Base-by-base conservation (phyloP, 2,797 vertebrate species). In the Chrosomus eos region DNA sequence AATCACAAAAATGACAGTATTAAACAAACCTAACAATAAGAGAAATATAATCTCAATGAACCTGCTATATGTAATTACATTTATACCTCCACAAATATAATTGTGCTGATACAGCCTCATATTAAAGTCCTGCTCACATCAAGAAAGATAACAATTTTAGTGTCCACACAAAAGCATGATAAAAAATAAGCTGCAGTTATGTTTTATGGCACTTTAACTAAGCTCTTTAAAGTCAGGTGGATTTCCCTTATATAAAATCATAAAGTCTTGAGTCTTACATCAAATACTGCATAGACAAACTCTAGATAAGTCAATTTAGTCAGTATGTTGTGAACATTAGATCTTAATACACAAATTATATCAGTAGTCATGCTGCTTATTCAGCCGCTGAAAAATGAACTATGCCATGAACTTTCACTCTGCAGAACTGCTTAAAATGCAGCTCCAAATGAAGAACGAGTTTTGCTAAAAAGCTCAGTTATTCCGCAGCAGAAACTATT, bases 281-380 rank as follows among this genome's bases (percentile, higher is more conserved):
- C 55, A 45, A 62, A 48, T 82, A 82, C 23, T 48, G 26, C 53
- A 82, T 21, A n/a, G 36, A 62, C 21, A 18, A 68, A 51, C 38
- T 62, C 68, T 33, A 60, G 55, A 62, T 60, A 73, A 33, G 7
- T 73, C 2, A 72, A 62, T 13, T 82, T 28, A 73, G 55, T 26
- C 19, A 71, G 51, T 33, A 33, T 72, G 68, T 14, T 72, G 68
- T 14, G 7, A 82, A 62, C 13, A n/a, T 74, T n/a, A 74, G 70
- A 48, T 9, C 21, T 48, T 64, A 73, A 73, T 64, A 73, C 73
- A 60, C 55, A 73, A 73, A 48, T 82, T 13, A 48, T 48, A 48
- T 74, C 40, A 82, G 55, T 18, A 36, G 55, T 48, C 28, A 51
- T 48, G 21, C 36, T 43, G 40, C 55, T 64, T 60, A 82, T 82